Evolutionary conservation across 2,113 vertebrate species (phyloP), one percentile per base, ranked within the genome.

Genomic region (Ceyx margarethae): DNA sequence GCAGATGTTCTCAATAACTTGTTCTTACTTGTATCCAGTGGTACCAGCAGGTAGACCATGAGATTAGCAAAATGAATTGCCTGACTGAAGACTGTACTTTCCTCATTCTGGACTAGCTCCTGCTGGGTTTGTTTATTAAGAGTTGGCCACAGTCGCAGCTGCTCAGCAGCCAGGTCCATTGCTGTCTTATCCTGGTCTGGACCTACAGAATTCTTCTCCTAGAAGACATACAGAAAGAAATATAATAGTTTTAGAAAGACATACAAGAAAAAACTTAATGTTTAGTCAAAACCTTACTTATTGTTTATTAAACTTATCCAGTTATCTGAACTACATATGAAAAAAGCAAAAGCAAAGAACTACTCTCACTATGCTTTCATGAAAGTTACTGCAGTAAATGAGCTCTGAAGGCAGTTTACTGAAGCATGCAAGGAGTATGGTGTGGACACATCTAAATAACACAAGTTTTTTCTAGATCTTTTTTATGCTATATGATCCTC

Each of bases 1-100:
- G 99, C 98, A 0, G 98, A 94, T 31, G 97, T 96, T 83, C 98
- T 98, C 73, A 99, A 97, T 53, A 99, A 97, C 94, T 98, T 99
- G 97, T 98, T 98, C 97, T 99, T 99, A 96, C 98, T 99, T n/a
- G 98, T 98, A 89, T 99, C 99, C 86, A 99, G 92, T 2, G 99
- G 99, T 22, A 99, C 98, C 5, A 99, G 97, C 86, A 99, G 95
- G 89, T 99, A 99, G n/a, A 99, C 99, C 99, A 99, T 99, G 92
- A 99, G 99, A 96, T 99, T 99, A 91, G 99, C 98, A 58, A 99
- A 99, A 96, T 99, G 99, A 97, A 99, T 99, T 92, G 99, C 99
- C 96, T 99, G 99, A 95, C 99, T 99, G 97, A 99, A 99, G 90
- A 99, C 99, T 0, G 98, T 99, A 94, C 98, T 99, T 94, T 99